Percentiles rank a stretch among this genome's conserved stretches.
These are phyloP conservation scores for Chymomyza costata DNA, from an alignment of 1,140 invertebrate species.

Conservation along the genomic window DNA sequence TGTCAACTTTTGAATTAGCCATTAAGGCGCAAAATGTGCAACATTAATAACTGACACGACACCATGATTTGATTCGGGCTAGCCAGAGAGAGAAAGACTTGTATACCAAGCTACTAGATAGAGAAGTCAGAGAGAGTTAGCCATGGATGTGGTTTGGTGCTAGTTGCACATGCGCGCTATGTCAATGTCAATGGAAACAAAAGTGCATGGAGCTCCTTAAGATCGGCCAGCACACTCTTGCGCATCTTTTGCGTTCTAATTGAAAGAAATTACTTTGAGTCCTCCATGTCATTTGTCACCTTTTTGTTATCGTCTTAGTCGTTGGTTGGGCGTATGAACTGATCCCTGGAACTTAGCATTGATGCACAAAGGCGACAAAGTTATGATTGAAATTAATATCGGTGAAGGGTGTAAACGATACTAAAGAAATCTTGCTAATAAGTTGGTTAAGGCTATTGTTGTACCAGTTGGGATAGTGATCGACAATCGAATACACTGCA, in stretches of 20 bases:
- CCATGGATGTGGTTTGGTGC: constrained; percentile 3
- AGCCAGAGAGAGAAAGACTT: not conserved
- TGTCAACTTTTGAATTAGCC: constrained; percentile 75
- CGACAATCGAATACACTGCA: too few species aligned
- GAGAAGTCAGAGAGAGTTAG: not conserved
- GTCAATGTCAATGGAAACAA: constrained; percentile 72
- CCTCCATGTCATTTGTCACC: constrained; percentile 65
- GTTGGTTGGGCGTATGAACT: too few species aligned
- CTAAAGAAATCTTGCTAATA: too few species aligned
- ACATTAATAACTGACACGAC: constrained; percentile 74
- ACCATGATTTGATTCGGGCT: constrained; percentile 67
- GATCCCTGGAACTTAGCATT: too few species aligned
- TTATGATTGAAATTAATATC: constrained; percentile 45
- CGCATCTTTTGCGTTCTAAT: constrained; percentile 62
- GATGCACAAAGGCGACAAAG: constrained; percentile 6
- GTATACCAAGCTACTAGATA: too few species aligned
- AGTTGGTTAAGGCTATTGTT: too few species aligned
- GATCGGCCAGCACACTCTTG: constrained; percentile 44
- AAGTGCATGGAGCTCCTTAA: constrained; percentile 7
- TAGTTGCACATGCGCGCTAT: constrained; percentile 60
- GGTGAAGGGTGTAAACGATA: not conserved
- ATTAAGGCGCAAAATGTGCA: constrained; percentile 75
- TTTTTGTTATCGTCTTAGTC: constrained; percentile 50
- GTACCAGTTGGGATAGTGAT: too few species aligned
- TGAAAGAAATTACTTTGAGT: constrained; percentile 75